phyloP scores from a whole-genome alignment of 64 coral and sea anemone species.

The Montipora efflorescens region DNA sequence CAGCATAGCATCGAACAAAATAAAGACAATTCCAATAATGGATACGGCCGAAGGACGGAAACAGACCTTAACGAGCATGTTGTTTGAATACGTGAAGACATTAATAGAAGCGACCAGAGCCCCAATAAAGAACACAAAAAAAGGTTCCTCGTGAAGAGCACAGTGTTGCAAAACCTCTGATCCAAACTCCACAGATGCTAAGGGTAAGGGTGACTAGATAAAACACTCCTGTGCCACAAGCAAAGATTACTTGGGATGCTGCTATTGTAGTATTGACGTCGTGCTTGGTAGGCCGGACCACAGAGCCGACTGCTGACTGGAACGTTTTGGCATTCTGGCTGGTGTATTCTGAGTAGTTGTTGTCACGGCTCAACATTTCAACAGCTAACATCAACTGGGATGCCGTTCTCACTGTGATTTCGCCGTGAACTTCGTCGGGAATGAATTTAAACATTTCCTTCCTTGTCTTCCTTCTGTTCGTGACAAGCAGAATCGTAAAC shows the following conservation, averaged over 20 bases:
- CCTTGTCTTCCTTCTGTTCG: no score
- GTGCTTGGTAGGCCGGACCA: no score
- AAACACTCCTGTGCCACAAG: conserved; percentile 50
- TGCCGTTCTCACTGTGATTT: no score
- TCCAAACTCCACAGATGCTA: conserved; percentile 24
- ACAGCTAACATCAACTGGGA: no score
- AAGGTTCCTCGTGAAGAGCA: conserved; percentile 46
- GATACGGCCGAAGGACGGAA: conserved; percentile 11
- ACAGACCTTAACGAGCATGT: conserved; percentile 26
- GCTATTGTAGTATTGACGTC: conserved; percentile 10
- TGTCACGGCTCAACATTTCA: no score
- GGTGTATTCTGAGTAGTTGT: no score
- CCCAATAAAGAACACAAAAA: conserved; percentile 68
- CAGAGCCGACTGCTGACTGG: no score
- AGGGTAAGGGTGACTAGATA: conserved; percentile 45
- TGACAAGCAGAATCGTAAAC: no score
- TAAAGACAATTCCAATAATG: conserved; percentile 57
- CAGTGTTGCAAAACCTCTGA: neutral
- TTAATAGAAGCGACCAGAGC: conserved; percentile 54
- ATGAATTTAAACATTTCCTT: no score
- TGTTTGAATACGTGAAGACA: conserved; percentile 39
- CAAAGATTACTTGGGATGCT: conserved; percentile 33
- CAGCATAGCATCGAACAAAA: conserved; percentile 33
- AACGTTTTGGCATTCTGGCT: no score
- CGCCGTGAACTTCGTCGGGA: no score